A percentile compares a stretch with the other conserved stretches of the same genome.
Conservation (phyloP, 2,113 vertebrate species). For the Lepidiolamprologus cunningtoni region DNA sequence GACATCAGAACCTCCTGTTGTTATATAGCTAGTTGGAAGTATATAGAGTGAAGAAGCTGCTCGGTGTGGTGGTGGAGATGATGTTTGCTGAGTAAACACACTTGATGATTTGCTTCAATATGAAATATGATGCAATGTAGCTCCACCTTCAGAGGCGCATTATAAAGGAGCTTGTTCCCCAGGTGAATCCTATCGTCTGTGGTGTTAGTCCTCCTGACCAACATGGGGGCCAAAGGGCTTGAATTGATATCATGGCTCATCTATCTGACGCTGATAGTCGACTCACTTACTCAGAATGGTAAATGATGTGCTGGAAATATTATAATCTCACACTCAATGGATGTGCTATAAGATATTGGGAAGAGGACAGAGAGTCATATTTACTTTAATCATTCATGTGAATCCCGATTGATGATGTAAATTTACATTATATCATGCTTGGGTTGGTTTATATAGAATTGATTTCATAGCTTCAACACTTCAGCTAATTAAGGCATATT, state of each 20-base stretch:
- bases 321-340: background rate
- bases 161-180: constrained; percentile 21
- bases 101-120: background rate
- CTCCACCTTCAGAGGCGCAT: constrained; percentile 17
- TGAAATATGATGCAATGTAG: background rate
- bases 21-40: background rate
- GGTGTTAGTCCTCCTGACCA: background rate
- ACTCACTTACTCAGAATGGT: constrained; percentile 14
- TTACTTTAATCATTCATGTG: background rate
- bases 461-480: background rate
- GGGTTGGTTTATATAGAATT: background rate
- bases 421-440: background rate
- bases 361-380: background rate
- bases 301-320: background rate
- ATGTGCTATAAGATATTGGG: background rate
- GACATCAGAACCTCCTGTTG: background rate
- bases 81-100: background rate
- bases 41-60: background rate
- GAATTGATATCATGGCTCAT: background rate
- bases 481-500: background rate
- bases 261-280: constrained; percentile 3
- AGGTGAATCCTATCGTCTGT: background rate
- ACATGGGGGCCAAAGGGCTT: constrained; percentile 22
- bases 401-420: background rate
- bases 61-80: background rate